These are phyloP conservation scores for Syrphus vitripennis DNA, from an alignment of 2,888 invertebrate species.

Conservation along the genomic window DNA sequence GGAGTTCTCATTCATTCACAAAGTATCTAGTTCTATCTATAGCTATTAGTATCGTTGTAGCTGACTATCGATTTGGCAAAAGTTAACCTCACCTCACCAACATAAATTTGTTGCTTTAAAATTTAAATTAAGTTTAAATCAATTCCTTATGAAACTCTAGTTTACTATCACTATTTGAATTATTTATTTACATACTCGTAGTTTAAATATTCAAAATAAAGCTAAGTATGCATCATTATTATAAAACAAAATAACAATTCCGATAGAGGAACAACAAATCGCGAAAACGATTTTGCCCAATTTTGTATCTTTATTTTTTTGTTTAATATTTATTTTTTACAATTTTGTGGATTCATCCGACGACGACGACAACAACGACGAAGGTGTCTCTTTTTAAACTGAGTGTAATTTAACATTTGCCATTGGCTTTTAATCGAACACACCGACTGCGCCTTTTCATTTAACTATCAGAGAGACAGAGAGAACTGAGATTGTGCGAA, in stretches of 20 bases:
- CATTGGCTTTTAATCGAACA: slow-evolving; percentile 58
- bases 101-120: neutral
- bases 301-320: slow-evolving; percentile 16
- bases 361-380: neutral
- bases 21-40: slow-evolving; percentile 31
- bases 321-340: slow-evolving; percentile 2
- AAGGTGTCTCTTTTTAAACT: slow-evolving; percentile 62
- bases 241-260: slow-evolving; percentile 55
- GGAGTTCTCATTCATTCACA: slow-evolving; percentile 49
- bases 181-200: neutral
- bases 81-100: slow-evolving; percentile 18
- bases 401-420: slow-evolving; percentile 55
- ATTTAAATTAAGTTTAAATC: neutral
- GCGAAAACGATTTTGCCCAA: slow-evolving; percentile 28
- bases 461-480: neutral
- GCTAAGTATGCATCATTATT: neutral
- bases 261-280: slow-evolving; percentile 24
- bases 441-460: neutral
- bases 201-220: neutral
- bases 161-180: neutral
- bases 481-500: slow-evolving; percentile 23
- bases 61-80: slow-evolving; percentile 67
- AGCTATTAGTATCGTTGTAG: slow-evolving; percentile 4
- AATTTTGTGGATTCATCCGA: slow-evolving; percentile 36
- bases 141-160: slow-evolving; percentile 27